These are phyloP conservation scores for Poeciliopsis retropinna DNA, from an alignment of 2,113 vertebrate genomes.

Conservation along the genomic window DNA sequence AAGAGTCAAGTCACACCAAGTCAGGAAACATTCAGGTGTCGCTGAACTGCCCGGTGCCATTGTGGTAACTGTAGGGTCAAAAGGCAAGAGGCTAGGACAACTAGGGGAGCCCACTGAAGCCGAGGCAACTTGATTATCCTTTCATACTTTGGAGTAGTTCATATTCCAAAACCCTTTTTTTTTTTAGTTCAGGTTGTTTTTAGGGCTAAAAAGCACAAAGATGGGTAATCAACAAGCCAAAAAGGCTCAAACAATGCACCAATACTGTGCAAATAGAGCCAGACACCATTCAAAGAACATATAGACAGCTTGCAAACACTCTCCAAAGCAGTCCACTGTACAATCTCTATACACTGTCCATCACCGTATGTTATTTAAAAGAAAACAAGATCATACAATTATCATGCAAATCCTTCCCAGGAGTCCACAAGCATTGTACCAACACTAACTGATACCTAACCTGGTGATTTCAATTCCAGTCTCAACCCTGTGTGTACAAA, in stretches of 20 bases:
- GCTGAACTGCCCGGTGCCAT: constrained; percentile 77
- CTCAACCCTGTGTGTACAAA: no score
- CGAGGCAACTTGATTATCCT: neutral
- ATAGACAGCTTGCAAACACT: neutral
- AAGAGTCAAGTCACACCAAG: neutral
- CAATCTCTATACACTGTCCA: neutral
- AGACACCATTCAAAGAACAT: neutral
- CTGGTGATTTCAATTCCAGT: no score
- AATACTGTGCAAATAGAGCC: neutral
- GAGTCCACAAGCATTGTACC: no score
- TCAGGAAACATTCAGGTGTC: constrained; percentile 77
- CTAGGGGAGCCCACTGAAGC: constrained; percentile 61
- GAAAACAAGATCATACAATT: no score
- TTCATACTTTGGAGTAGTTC: neutral
- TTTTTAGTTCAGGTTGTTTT: constrained; percentile 24
- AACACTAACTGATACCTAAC: no score
- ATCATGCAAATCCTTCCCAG: no score
- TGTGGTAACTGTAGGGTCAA: constrained; percentile 80
- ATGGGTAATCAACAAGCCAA: neutral
- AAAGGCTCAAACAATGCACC: neutral
- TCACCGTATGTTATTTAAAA: neutral
- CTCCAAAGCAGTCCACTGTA: neutral
- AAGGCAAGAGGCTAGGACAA: constrained; percentile 79
- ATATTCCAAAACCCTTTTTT: constrained; percentile 1
- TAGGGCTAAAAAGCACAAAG: constrained; percentile 35